Evolutionary conservation across 2,113 vertebrate genomes (phyloP).

Genomic region (Aphyosemion australe): DNA sequence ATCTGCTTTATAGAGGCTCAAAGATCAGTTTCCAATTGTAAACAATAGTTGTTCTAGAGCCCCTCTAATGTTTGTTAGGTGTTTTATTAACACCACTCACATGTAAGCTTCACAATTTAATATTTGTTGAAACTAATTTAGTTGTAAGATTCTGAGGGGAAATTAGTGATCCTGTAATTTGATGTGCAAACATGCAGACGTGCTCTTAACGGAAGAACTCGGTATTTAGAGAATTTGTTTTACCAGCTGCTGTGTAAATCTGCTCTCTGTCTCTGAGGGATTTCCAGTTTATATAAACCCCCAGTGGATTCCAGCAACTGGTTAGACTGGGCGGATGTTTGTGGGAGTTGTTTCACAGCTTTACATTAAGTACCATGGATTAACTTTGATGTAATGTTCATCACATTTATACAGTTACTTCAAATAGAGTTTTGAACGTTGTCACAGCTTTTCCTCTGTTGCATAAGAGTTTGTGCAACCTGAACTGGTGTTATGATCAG

Average conservation of each 20-base stretch:
- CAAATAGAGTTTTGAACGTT: neutral
- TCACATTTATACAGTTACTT: neutral
- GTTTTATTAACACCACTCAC: too few species aligned
- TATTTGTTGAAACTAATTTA: constrained; percentile 1
- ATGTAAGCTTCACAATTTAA: neutral
- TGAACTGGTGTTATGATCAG: constrained; percentile 18
- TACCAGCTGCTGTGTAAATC: constrained; percentile 67
- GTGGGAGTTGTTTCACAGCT: constrained; percentile 27
- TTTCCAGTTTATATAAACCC: constrained; percentile 60
- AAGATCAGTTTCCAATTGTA: too few species aligned
- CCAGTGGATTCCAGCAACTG: constrained; percentile 53
- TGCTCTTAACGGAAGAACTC: constrained; percentile 40
- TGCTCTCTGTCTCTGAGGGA: constrained; percentile 48
- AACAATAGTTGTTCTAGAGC: too few species aligned
- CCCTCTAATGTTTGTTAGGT: too few species aligned
- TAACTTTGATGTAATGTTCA: neutral
- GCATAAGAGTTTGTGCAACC: too few species aligned
- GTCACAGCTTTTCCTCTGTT: neutral
- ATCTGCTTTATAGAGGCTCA: too few species aligned
- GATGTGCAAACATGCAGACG: constrained; percentile 18
- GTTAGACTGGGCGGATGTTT: constrained; percentile 6
- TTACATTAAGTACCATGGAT: constrained; percentile 5
- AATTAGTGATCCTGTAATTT: constrained; percentile 33
- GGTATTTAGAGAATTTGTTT: constrained; percentile 70
- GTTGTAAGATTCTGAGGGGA: constrained; percentile 13